phyloP scores from a whole-genome alignment of 1,140 invertebrate species.

The Drosophila teissieri region DNA sequence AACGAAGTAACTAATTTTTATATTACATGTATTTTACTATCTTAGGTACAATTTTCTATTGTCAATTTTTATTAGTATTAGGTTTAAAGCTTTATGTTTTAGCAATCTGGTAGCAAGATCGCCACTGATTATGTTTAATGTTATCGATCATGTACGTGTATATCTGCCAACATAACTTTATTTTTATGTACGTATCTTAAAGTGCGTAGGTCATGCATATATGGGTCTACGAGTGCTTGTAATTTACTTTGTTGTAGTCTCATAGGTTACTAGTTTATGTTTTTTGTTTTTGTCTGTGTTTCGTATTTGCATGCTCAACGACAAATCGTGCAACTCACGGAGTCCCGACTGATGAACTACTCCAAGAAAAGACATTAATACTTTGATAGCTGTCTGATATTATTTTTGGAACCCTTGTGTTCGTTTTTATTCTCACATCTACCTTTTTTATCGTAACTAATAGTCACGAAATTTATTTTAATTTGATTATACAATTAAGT shows the following conservation, averaged over 20 bases:
- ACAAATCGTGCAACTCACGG: slow-evolving; percentile 20
- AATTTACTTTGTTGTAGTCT: slow-evolving; percentile 52
- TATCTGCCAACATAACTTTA: slow-evolving; percentile 56
- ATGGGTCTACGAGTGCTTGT: slow-evolving; percentile 26
- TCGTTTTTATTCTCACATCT: slow-evolving; percentile 1
- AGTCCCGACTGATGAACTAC: slow-evolving; percentile 52
- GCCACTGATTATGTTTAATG: slow-evolving; percentile 65
- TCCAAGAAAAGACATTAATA: slow-evolving; percentile 22
- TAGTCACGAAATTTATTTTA: background rate
- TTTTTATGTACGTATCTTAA: slow-evolving; percentile 38
- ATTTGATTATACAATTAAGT: too few species aligned
- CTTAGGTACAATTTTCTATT: slow-evolving; percentile 63
- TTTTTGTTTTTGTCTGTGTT: slow-evolving; percentile 71
- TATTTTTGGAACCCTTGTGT: slow-evolving; percentile 3
- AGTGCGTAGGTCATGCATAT: slow-evolving; percentile 11
- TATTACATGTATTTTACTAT: slow-evolving; percentile 53
- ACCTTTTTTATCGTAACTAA: background rate
- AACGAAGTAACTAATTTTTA: slow-evolving; percentile 47
- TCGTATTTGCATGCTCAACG: slow-evolving; percentile 41
- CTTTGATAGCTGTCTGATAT: background rate
- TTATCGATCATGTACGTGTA: slow-evolving; percentile 60
- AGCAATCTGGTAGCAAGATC: slow-evolving; percentile 54
- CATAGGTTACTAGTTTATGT: slow-evolving; percentile 73
- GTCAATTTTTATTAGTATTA: slow-evolving; percentile 71
- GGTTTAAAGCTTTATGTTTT: slow-evolving; percentile 78